phyloP scores from a whole-genome alignment of 2,797 vertebrate species.

The Microctenopoma lineatum region DNA sequence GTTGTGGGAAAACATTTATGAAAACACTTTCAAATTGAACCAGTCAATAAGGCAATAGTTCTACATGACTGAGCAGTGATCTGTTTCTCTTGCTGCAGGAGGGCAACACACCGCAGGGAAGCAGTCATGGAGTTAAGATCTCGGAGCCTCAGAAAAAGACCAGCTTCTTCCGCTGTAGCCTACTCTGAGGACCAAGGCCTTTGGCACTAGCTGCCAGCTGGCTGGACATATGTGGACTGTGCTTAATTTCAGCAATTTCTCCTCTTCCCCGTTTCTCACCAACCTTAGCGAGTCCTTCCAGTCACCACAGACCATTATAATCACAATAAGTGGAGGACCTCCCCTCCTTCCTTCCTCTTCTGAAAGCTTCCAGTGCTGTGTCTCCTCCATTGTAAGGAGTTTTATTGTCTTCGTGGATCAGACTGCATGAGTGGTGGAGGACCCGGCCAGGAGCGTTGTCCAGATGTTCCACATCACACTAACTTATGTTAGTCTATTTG shows the following conservation, averaged over 20 bases:
- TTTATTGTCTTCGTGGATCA: slow-evolving; percentile 50
- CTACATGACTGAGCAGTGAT: slow-evolving; percentile 3
- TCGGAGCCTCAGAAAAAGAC: slow-evolving; percentile 95
- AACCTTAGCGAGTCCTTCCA: slow-evolving; percentile 43
- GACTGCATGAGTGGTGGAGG: slow-evolving; percentile 37
- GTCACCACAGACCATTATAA: slow-evolving; percentile 55
- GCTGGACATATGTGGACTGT: slow-evolving; percentile 88
- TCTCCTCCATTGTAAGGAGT: slow-evolving; percentile 58
- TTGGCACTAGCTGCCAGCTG: slow-evolving; percentile 50
- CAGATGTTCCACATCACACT: slow-evolving; percentile 53
- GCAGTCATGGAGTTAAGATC: slow-evolving; percentile 95
- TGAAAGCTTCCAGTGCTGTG: slow-evolving; percentile 68
- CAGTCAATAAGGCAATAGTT: background rate
- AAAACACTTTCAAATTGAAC: background rate
- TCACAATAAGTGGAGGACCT: slow-evolving; percentile 52
- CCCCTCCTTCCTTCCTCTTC: slow-evolving; percentile 61
- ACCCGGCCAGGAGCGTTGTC: slow-evolving; percentile 37
- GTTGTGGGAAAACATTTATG: background rate
- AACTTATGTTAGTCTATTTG: slow-evolving; percentile 48
- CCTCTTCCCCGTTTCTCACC: slow-evolving; percentile 35
- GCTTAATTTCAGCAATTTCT: slow-evolving; percentile 81
- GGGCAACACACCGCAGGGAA: slow-evolving; percentile 93
- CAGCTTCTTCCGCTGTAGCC: slow-evolving; percentile 96
- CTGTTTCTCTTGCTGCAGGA: slow-evolving; percentile 83
- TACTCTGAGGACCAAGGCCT: slow-evolving; percentile 91